A percentile compares a stretch with the other conserved stretches of the same genome.
These are phyloP conservation scores for Solenopsis fugax DNA, from an alignment of 1,140 invertebrate species.

Conservation along the genomic window DNA sequence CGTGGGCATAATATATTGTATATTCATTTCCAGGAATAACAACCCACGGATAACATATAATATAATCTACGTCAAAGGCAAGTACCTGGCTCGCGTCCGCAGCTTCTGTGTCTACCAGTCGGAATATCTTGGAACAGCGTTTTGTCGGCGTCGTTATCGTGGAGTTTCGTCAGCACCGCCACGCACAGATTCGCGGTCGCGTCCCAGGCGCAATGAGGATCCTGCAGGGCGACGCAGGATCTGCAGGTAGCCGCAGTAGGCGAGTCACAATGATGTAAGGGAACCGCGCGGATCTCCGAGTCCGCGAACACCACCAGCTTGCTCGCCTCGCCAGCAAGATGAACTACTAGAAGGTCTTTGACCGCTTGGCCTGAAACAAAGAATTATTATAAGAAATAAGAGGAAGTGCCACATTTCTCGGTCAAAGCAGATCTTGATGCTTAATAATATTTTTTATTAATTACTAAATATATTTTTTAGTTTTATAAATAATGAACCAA, in stretches of 20 bases:
- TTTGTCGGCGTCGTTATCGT: constrained; percentile 89
- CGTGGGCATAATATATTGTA: constrained; percentile 6
- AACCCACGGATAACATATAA: background rate
- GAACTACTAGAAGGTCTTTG: constrained; percentile 85
- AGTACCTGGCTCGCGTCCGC: constrained; percentile 87
- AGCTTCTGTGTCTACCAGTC: constrained; percentile 89
- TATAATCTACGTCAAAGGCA: background rate
- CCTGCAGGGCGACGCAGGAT: constrained; percentile 96
- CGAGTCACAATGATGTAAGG: constrained; percentile 93
- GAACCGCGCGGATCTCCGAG: constrained; percentile 94
- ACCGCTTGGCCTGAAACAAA: constrained; percentile 81
- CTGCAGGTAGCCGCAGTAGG: constrained; percentile 88
- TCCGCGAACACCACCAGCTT: constrained; percentile 97
- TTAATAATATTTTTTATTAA: no score
- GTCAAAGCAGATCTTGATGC: no score
- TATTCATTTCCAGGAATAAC: background rate
- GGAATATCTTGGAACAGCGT: constrained; percentile 92
- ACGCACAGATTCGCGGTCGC: constrained; percentile 91
- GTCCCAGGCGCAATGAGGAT: constrained; percentile 99
- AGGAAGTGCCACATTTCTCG: no score
- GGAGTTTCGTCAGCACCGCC: constrained; percentile 89
- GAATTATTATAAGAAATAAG: background rate
- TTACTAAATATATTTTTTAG: no score
- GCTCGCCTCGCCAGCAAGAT: constrained; percentile 85
- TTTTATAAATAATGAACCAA: no score